Evolutionary conservation across 2,888 invertebrate genomes (phyloP).

Genomic region (Augiades crinisus): DNA sequence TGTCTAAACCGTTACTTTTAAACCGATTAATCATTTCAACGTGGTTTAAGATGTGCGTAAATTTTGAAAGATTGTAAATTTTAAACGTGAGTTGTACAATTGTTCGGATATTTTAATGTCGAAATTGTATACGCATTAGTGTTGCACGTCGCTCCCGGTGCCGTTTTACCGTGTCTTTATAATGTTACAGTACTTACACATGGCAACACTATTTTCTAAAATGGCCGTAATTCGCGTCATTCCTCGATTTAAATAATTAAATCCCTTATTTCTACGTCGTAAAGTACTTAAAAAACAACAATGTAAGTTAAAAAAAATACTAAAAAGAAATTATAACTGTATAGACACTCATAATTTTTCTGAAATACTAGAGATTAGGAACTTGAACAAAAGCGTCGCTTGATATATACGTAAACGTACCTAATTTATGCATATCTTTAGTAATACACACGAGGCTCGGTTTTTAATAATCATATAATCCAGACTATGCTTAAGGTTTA

Average conservation of each 20-base stretch:
- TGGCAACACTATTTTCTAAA: background rate
- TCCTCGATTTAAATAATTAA: no score
- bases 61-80: conserved; percentile 8
- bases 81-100: background rate
- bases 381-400: no score
- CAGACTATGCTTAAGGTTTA: background rate
- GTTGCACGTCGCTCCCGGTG: conserved; percentile 29
- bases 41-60: background rate
- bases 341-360: no score
- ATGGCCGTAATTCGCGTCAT: no score
- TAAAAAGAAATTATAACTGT: no score
- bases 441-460: no score
- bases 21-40: background rate
- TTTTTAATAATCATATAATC: no score
- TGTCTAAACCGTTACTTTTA: conserved; percentile 7
- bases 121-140: conserved; percentile 11
- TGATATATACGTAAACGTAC: no score
- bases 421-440: background rate
- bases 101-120: background rate
- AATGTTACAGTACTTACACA: conserved; percentile 30
- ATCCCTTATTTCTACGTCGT: no score
- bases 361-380: no score
- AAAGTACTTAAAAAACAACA: no score
- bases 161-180: conserved; percentile 18
- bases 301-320: no score